A percentile compares a stretch with the other conserved stretches of the same genome.
phyloP scores from a whole-genome alignment of 2,888 invertebrate genomes.

The Apodemia zela region DNA sequence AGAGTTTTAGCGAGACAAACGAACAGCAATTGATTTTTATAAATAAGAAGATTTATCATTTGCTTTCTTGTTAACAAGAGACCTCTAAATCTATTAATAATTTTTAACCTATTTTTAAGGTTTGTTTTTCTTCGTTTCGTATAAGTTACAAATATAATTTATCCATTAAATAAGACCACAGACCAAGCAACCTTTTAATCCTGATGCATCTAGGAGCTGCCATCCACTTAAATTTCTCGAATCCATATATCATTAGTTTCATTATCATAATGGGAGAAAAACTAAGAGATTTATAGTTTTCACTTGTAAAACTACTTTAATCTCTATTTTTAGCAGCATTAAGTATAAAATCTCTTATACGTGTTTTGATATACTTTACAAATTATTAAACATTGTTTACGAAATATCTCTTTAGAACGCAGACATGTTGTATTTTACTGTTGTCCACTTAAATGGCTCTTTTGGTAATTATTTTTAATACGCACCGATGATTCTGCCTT shows the following conservation, averaged over 20 bases:
- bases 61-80: too few species aligned
- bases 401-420: background rate
- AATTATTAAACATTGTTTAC: background rate
- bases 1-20: too few species aligned
- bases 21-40: too few species aligned
- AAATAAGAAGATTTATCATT: too few species aligned
- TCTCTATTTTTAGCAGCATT: background rate
- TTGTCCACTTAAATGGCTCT: background rate
- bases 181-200: background rate
- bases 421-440: background rate
- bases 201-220: background rate
- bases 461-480: too few species aligned
- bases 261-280: constrained; percentile 3
- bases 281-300: background rate
- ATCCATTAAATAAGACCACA: too few species aligned
- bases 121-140: too few species aligned
- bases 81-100: too few species aligned
- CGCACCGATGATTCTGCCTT: too few species aligned
- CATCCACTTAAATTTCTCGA: background rate
- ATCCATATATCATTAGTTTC: constrained; percentile 10
- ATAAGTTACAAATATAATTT: too few species aligned
- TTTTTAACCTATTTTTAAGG: too few species aligned
- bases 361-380: background rate
- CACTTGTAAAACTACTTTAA: background rate
- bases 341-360: background rate